These are phyloP conservation scores for Proisotoma minuta DNA, from an alignment of 2,888 invertebrate genomes.

Conservation along the genomic window DNA sequence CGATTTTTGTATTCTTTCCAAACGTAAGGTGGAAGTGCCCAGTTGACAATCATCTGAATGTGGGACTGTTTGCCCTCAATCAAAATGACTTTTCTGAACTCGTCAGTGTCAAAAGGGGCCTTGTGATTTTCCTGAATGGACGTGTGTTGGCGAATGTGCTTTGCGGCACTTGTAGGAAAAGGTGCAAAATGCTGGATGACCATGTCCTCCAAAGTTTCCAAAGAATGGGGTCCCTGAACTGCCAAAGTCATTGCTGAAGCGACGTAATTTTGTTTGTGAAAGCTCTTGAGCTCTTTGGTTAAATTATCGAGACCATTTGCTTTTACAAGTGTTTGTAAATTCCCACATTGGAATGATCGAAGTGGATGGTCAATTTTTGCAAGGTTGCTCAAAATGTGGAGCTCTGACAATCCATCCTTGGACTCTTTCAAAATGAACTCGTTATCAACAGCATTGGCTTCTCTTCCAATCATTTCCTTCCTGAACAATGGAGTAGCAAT, in stretches of 20 bases:
- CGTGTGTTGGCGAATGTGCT: neutral
- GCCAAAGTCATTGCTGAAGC: neutral
- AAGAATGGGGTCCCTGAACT: neutral
- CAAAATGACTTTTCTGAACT: neutral
- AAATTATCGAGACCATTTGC: neutral
- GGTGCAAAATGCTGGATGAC: constrained; percentile 1
- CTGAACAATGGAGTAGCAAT: constrained; percentile 8
- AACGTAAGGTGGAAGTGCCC: too few species aligned
- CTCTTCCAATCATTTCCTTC: neutral
- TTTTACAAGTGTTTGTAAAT: constrained; percentile 4
- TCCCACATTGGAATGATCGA: constrained; percentile 12
- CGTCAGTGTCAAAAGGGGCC: neutral
- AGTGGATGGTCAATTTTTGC: constrained; percentile 14
- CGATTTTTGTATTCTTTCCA: too few species aligned
- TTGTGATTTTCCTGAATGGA: neutral
- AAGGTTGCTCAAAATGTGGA: neutral
- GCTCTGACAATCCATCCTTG: neutral
- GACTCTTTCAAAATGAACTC: constrained; percentile 15
- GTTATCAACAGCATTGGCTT: constrained; percentile 19
- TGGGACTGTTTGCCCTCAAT: neutral
- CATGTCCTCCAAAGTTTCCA: constrained; percentile 12
- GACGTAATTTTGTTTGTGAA: neutral
- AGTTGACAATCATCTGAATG: neutral
- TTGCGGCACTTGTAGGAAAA: neutral
- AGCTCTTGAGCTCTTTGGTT: neutral